Percentiles rank a stretch among this genome's conserved stretches.
Evolutionary conservation across 2,797 vertebrate genomes (phyloP).

Genomic region (Sebastes matsubarae): DNA sequence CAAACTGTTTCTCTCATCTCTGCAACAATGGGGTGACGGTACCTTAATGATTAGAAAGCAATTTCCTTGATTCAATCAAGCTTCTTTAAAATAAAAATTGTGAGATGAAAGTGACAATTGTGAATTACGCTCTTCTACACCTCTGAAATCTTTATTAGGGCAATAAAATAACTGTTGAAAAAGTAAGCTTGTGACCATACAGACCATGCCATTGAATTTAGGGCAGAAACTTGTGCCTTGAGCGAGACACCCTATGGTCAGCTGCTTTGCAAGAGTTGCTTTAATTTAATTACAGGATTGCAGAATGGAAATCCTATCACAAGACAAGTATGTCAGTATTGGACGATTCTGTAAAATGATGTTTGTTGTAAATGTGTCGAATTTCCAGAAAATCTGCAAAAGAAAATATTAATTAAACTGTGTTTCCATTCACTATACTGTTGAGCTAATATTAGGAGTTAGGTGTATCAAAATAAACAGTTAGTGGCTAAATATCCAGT

Average conservation of each 20-base stretch:
- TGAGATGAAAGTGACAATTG: slow-evolving; percentile 28
- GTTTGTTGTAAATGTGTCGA: not conserved
- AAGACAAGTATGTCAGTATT: not conserved
- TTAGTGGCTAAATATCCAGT: not conserved
- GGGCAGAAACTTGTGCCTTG: not conserved
- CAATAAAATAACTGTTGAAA: not conserved
- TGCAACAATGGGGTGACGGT: not conserved
- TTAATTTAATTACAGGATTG: not conserved
- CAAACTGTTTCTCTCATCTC: slow-evolving; percentile 39
- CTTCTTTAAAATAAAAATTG: not conserved
- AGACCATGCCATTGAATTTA: not conserved
- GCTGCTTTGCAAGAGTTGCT: not conserved
- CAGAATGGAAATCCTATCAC: not conserved
- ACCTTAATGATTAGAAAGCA: slow-evolving; percentile 25
- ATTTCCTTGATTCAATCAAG: slow-evolving; percentile 40
- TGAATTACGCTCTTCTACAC: not conserved
- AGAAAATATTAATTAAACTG: too few species aligned
- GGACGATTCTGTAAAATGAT: not conserved
- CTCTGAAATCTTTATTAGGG: slow-evolving; percentile 11
- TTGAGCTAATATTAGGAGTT: not conserved
- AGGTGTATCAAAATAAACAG: not conserved
- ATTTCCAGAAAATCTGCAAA: not conserved
- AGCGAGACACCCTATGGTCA: not conserved
- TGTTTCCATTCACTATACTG: not conserved
- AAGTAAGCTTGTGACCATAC: not conserved